phyloP scores from a whole-genome alignment of 1,140 invertebrate species.

The Brevipalpus yothersi region DNA sequence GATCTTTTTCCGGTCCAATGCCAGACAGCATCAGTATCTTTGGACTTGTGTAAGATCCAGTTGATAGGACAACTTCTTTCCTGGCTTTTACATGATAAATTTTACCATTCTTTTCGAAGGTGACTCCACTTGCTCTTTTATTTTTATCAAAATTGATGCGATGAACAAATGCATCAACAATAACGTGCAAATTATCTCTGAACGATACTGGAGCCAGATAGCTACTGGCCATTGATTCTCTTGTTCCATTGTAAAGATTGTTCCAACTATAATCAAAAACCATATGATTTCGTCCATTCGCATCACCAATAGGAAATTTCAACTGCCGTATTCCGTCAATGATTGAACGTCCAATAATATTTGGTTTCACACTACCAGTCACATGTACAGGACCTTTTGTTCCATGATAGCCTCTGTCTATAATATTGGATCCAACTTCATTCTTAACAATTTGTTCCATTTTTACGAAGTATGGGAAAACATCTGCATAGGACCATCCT shows the following conservation, averaged over 20 bases:
- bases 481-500: constrained; percentile 69
- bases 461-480: constrained; percentile 59
- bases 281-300: constrained; percentile 11
- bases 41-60: constrained; percentile 62
- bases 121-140: not conserved
- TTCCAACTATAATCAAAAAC: constrained; percentile 51
- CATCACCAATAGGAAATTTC: constrained; percentile 32
- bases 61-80: constrained; percentile 56
- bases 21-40: constrained; percentile 76
- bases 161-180: constrained; percentile 54
- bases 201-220: constrained; percentile 56
- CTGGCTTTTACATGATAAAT: constrained; percentile 35
- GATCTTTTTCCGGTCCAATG: constrained; percentile 33
- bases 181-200: constrained; percentile 54
- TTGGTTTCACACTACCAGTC: not conserved
- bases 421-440: not conserved
- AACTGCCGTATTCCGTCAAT: constrained; percentile 29
- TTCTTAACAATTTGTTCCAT: constrained; percentile 34
- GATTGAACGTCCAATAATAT: not conserved
- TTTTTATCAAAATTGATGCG: constrained; percentile 36
- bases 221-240: constrained; percentile 54
- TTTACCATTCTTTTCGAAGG: constrained; percentile 28
- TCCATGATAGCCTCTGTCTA: constrained; percentile 14
- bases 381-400: constrained; percentile 17
- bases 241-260: constrained; percentile 46